Percentiles rank a stretch among this genome's conserved stretches.
Conservation (phyloP, 2,113 vertebrate species). For the Spermophilus dauricus region DNA sequence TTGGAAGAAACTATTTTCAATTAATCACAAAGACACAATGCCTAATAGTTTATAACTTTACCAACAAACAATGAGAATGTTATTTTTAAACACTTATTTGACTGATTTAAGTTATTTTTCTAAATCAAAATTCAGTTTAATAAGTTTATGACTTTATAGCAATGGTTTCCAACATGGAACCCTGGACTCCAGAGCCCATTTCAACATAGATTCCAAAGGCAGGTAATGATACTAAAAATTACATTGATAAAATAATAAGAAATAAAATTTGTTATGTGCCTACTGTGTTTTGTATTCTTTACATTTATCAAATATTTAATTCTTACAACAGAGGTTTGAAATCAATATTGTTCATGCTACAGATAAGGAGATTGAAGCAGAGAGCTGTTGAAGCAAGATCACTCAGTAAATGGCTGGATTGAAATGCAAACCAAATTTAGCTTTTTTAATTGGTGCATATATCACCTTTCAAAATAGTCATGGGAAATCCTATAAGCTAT, state of each 20-base stretch:
- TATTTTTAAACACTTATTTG: neutral
- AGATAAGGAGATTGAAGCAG: neutral
- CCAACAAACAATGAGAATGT: neutral
- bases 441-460: neutral
- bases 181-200: neutral
- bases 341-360: neutral
- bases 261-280: neutral
- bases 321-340: neutral
- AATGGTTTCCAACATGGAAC: neutral
- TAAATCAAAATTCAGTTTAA: conserved; percentile 2
- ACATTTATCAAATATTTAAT: neutral
- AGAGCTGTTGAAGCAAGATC: neutral
- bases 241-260: neutral
- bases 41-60: neutral
- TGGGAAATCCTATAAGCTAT: neutral
- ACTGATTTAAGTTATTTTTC: neutral
- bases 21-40: neutral
- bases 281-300: neutral
- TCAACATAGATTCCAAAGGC: neutral
- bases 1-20: neutral
- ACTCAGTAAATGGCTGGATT: neutral
- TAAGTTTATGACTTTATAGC: neutral
- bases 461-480: neutral
- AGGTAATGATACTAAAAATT: neutral
- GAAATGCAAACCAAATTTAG: neutral